These are phyloP conservation scores for Scartelaos histophorus DNA, from an alignment of 2,113 vertebrate species.

Conservation along the genomic window DNA sequence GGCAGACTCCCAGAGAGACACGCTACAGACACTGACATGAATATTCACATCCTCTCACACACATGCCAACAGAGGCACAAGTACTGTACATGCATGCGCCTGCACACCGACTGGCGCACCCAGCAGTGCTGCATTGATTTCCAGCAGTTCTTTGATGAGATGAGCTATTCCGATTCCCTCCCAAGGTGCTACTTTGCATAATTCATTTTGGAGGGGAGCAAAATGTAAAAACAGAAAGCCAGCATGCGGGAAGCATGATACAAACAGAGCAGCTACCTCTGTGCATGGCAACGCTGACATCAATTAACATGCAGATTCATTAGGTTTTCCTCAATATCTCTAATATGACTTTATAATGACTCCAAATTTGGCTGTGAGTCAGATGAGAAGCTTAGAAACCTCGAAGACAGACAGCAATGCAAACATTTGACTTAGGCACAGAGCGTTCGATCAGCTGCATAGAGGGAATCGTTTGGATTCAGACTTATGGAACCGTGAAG, in stretches of 20 bases:
- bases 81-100: conserved; percentile 44
- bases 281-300: conserved; percentile 45
- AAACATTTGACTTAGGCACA: conserved; percentile 59
- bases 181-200: conserved; percentile 77
- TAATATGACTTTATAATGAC: conserved; percentile 54
- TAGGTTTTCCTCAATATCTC: conserved; percentile 47
- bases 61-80: conserved; percentile 33
- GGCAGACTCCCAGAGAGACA: conserved; percentile 46
- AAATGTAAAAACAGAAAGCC: conserved; percentile 70
- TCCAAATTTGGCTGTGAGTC: conserved; percentile 36
- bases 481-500: conserved; percentile 26
- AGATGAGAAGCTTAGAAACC: conserved; percentile 39
- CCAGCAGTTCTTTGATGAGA: conserved; percentile 78
- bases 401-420: conserved; percentile 36
- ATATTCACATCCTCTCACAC: conserved; percentile 18
- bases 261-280: conserved; percentile 59
- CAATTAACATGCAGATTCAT: conserved; percentile 70
- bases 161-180: conserved; percentile 74
- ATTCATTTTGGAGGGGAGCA: conserved; percentile 72
- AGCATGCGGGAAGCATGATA: conserved; percentile 57
- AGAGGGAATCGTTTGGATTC: conserved; percentile 35
- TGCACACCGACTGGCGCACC: conserved; percentile 52
- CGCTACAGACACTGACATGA: conserved; percentile 27
- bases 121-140: conserved; percentile 76
- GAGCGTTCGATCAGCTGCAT: conserved; percentile 40